Conservation (phyloP, 1,140 invertebrate genomes). For the Leptonema lineaticorne region DNA sequence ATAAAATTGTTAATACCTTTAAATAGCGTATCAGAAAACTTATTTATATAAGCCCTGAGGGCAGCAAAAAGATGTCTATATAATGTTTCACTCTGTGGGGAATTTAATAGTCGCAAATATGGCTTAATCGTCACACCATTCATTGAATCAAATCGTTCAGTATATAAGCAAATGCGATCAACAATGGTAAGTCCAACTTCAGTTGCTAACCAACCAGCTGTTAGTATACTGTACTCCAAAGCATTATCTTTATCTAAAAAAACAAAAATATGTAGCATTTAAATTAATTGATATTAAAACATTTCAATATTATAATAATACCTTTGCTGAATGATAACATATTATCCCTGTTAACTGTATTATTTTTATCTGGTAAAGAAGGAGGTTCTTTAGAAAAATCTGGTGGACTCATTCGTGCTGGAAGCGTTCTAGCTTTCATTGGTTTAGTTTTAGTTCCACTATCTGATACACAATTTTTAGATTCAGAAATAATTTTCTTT, state of each 20-base stretch:
- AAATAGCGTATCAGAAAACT: slow-evolving; percentile 80
- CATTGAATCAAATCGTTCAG: slow-evolving; percentile 72
- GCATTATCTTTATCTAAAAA: slow-evolving; percentile 60
- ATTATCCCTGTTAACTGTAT: slow-evolving; percentile 57
- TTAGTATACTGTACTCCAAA: slow-evolving; percentile 64
- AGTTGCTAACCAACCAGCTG: slow-evolving; percentile 86
- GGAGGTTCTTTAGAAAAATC: slow-evolving; percentile 57
- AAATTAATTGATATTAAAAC: neutral
- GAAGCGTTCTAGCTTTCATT: slow-evolving; percentile 65
- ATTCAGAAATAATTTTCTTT: slow-evolving; percentile 64
- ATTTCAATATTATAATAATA: slow-evolving; percentile 8
- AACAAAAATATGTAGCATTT: slow-evolving; percentile 23
- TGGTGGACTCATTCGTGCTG: slow-evolving; percentile 75
- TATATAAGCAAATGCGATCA: slow-evolving; percentile 83
- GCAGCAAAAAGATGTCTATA: slow-evolving; percentile 90
- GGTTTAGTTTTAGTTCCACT: slow-evolving; percentile 57
- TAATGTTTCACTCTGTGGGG: slow-evolving; percentile 86
- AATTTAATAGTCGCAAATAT: slow-evolving; percentile 83
- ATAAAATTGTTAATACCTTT: slow-evolving; percentile 74
- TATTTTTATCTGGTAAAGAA: slow-evolving; percentile 54
- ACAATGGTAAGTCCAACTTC: slow-evolving; percentile 87
- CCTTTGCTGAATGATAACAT: slow-evolving; percentile 45
- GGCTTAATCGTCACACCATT: slow-evolving; percentile 77
- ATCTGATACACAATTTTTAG: slow-evolving; percentile 48
- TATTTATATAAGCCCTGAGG: slow-evolving; percentile 86